Evolutionary conservation across 1,140 invertebrate genomes (phyloP).

Genomic region (Drosophila insularis): DNA sequence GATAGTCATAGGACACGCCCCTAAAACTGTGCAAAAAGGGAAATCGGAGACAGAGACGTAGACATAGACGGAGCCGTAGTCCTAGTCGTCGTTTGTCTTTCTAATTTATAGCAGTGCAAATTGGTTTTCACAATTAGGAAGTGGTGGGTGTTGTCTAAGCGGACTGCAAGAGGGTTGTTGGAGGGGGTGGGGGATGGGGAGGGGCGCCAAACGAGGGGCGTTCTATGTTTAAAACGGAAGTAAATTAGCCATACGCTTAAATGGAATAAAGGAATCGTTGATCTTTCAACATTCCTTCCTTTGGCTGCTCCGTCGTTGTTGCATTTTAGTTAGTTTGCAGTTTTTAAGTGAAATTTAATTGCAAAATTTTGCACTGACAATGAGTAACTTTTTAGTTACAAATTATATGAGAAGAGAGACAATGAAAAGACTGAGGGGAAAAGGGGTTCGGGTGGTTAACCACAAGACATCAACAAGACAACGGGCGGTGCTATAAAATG

Average conservation of each 20-base stretch:
- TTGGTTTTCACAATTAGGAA: slow-evolving; percentile 81
- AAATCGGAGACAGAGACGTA: background rate
- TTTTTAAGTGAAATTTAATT: slow-evolving; percentile 80
- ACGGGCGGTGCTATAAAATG: slow-evolving; percentile 35
- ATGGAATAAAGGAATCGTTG: slow-evolving; percentile 20
- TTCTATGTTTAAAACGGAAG: slow-evolving; percentile 75
- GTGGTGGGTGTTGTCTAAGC: slow-evolving; percentile 68
- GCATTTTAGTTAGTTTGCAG: slow-evolving; percentile 48
- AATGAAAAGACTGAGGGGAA: background rate
- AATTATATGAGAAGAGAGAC: slow-evolving; percentile 33
- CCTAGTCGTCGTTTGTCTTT: slow-evolving; percentile 67
- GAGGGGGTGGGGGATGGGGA: background rate
- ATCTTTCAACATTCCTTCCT: slow-evolving; percentile 1
- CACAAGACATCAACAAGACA: slow-evolving; percentile 23
- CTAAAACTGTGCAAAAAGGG: background rate
- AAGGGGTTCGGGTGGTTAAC: slow-evolving; percentile 21
- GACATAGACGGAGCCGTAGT: slow-evolving; percentile 2
- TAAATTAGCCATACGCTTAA: slow-evolving; percentile 61
- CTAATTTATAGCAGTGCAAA: slow-evolving; percentile 79
- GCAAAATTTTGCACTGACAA: slow-evolving; percentile 60
- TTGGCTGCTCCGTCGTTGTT: background rate
- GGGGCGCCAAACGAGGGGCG: slow-evolving; percentile 14
- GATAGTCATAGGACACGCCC: slow-evolving; percentile 57
- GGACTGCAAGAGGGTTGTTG: background rate
- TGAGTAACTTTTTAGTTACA: slow-evolving; percentile 28